Percentiles rank a stretch among this genome's conserved stretches.
These are phyloP conservation scores for Megalops cyprinoides DNA, from an alignment of 2,797 vertebrate species.

Conservation along the genomic window DNA sequence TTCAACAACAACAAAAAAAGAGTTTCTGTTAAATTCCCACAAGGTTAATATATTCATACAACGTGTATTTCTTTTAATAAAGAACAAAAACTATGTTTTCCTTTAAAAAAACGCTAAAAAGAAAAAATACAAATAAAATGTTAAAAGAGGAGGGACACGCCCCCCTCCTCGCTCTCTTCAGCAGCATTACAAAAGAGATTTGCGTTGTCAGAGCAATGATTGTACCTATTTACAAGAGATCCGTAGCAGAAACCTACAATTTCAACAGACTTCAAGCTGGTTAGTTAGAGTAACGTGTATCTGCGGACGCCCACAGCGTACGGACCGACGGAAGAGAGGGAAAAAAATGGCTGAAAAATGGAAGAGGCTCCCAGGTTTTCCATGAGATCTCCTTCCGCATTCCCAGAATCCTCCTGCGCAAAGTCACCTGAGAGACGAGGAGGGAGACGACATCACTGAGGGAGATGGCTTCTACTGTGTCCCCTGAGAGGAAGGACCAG, in stretches of 20 bases:
- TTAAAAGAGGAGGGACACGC: conserved; percentile 18
- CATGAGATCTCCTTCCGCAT: conserved; percentile 36
- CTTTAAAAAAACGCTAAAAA: conserved; percentile 38
- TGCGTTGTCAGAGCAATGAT: conserved; percentile 35
- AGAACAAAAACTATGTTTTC: conserved; percentile 31
- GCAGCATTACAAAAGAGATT: conserved; percentile 39
- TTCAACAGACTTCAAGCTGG: conserved; percentile 44
- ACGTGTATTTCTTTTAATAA: conserved; percentile 24
- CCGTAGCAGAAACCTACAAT: not conserved
- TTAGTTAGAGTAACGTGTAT: conserved; percentile 45
- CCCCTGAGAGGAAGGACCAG: conserved; percentile 23
- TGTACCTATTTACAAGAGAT: conserved; percentile 45
- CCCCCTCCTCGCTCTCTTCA: conserved; percentile 32
- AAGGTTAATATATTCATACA: conserved; percentile 15
- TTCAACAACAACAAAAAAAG: conserved; percentile 3
- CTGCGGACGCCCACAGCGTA: not conserved
- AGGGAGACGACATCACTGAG: conserved; percentile 42
- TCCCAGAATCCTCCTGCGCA: conserved; percentile 45
- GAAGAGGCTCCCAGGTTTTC: conserved; percentile 39
- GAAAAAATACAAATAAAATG: conserved; percentile 21
- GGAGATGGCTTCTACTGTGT: conserved; percentile 23
- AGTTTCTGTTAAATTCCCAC: conserved; percentile 18
- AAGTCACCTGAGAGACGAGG: conserved; percentile 64
- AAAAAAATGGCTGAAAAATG: conserved; percentile 28
- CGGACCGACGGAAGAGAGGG: not conserved